phyloP scores from a whole-genome alignment of 2,113 vertebrate species.

The Callipepla squamata region DNA sequence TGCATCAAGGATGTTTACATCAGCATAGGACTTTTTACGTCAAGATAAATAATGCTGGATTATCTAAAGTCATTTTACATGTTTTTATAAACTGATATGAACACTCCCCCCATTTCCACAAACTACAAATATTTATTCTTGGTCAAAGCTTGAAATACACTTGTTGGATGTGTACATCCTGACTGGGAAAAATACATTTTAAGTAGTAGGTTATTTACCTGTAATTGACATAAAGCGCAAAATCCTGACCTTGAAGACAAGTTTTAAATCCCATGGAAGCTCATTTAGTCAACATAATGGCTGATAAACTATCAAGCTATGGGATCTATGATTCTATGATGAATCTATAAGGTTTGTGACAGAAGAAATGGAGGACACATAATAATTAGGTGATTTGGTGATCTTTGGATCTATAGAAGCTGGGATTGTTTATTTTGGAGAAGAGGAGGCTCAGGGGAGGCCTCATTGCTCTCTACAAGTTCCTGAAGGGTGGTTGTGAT shows the following conservation, averaged over 20 bases:
- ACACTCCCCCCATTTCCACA: background rate
- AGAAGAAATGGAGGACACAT: too few relatives aligned
- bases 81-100: background rate
- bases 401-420: too few relatives aligned
- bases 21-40: background rate
- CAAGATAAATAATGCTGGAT: slow-evolving; percentile 29
- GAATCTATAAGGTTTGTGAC: too few relatives aligned
- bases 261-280: background rate
- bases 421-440: too few relatives aligned
- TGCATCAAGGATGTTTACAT: background rate
- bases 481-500: too few relatives aligned
- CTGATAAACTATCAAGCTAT: background rate
- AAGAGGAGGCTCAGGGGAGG: too few relatives aligned
- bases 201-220: background rate
- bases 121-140: slow-evolving; percentile 27
- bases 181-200: background rate
- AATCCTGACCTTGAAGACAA: background rate
- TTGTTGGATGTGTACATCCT: background rate
- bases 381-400: too few relatives aligned
- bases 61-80: background rate
- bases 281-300: background rate
- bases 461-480: too few relatives aligned
- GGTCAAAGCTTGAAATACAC: background rate
- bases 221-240: background rate
- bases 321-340: too few relatives aligned